Conservation (phyloP, 1,140 invertebrate species). For the Trichonephila inaurata region DNA sequence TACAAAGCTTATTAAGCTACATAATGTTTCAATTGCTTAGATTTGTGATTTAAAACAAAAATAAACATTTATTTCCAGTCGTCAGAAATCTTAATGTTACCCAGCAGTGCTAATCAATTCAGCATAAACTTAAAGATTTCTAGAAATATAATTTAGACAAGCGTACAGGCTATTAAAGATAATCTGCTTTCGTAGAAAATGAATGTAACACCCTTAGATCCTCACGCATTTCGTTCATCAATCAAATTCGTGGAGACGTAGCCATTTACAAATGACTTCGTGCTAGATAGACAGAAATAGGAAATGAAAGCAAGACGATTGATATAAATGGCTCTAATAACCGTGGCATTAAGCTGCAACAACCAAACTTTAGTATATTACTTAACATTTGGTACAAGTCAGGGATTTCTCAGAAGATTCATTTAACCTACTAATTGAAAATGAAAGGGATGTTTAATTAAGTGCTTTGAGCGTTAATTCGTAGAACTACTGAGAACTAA, state of each 20-base stretch:
- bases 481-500: too few species aligned
- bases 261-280: conserved; percentile 59
- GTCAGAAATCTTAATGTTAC: too few species aligned
- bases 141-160: not conserved
- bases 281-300: conserved; percentile 46
- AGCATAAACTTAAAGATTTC: not conserved
- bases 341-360: conserved; percentile 40
- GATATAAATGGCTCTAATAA: conserved; percentile 59
- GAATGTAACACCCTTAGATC: conserved; percentile 23
- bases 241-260: conserved; percentile 22
- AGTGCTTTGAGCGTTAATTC: not conserved
- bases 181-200: conserved; percentile 24
- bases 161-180: conserved; percentile 22
- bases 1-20: too few species aligned
- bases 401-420: not conserved
- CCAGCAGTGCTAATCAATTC: not conserved
- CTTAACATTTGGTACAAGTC: not conserved
- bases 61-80: too few species aligned
- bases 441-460: not conserved
- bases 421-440: not conserved
- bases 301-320: conserved; percentile 49
- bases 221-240: conserved; percentile 38
- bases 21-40: too few species aligned
- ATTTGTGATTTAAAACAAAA: too few species aligned
- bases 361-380: not conserved